Conservation (phyloP, 2,888 invertebrate genomes). For the Carabus problematicus region DNA sequence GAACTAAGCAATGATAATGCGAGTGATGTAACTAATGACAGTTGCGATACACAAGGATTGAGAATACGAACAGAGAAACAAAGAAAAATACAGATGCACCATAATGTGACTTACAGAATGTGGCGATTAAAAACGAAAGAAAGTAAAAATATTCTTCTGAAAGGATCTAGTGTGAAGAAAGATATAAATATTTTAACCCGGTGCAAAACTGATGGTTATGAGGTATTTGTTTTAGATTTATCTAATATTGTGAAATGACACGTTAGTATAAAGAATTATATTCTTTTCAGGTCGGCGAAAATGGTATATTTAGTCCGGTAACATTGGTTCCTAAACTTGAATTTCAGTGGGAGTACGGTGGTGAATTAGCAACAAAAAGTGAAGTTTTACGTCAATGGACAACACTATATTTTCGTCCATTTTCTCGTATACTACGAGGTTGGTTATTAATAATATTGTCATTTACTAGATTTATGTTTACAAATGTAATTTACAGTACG, state of each 20-base stretch:
- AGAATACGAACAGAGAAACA: conserved; percentile 33
- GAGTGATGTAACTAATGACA: too few relatives aligned
- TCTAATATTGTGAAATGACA: too few relatives aligned
- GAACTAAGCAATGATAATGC: too few relatives aligned
- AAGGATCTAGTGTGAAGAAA: conserved; percentile 49
- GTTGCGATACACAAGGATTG: neutral
- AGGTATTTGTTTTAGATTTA: conserved; percentile 46
- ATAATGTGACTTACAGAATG: conserved; percentile 54
- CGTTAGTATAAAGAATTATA: conserved; percentile 11
- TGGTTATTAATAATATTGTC: conserved; percentile 17
- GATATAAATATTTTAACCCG: conserved; percentile 53
- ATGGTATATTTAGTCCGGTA: conserved; percentile 48
- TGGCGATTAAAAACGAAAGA: conserved; percentile 53
- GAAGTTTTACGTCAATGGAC: conserved; percentile 54
- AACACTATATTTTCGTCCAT: conserved; percentile 53
- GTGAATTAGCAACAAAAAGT: conserved; percentile 50
- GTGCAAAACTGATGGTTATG: conserved; percentile 53
- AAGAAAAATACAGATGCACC: conserved; percentile 45
- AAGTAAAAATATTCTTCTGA: conserved; percentile 49
- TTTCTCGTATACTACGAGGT: conserved; percentile 54
- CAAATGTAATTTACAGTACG: conserved; percentile 49
- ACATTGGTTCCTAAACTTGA: conserved; percentile 54
- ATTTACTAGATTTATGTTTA: neutral
- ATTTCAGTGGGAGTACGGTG: conserved; percentile 53
- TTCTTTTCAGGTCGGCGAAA: conserved; percentile 33